These are phyloP conservation scores for Ceratoteleas bidentatus DNA, from an alignment of 1,140 invertebrate genomes.

Conservation along the genomic window DNA sequence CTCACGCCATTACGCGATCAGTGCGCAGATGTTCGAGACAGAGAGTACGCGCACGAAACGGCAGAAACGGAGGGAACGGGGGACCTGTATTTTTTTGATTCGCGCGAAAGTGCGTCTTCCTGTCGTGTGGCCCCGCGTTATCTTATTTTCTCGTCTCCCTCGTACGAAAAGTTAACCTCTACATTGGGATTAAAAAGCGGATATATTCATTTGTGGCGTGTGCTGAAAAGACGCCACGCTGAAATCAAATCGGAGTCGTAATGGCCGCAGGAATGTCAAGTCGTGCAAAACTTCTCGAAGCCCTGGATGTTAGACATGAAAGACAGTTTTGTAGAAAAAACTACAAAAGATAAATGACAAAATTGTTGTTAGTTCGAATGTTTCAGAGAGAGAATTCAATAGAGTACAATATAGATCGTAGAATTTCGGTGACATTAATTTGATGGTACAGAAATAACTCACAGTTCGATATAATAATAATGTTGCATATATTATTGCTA, in stretches of 20 bases:
- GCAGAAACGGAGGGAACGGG: slow-evolving; percentile 35
- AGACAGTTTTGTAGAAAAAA: no score
- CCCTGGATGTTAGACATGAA: no score
- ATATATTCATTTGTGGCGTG: slow-evolving; percentile 78
- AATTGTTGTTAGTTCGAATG: no score
- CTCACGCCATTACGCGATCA: slow-evolving; percentile 74
- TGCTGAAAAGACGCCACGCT: slow-evolving; percentile 39
- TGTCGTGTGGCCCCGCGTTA: slow-evolving; percentile 79
- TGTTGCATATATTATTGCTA: no score
- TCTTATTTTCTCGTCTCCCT: slow-evolving; percentile 77
- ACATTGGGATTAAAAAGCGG: slow-evolving; percentile 81
- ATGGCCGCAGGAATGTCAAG: neutral
- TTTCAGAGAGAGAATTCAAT: no score
- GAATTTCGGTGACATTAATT: no score
- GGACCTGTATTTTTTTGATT: slow-evolving; percentile 47
- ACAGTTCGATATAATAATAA: no score
- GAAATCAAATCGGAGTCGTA: slow-evolving; percentile 27
- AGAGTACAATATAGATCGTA: no score
- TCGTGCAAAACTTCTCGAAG: no score
- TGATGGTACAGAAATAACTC: no score
- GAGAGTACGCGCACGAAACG: slow-evolving; percentile 31
- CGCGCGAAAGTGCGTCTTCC: slow-evolving; percentile 69
- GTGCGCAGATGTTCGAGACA: slow-evolving; percentile 65
- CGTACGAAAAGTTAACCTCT: slow-evolving; percentile 76
- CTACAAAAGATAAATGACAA: no score